Base-by-base conservation (phyloP, 2,113 vertebrate genomes). In the Nesospiza acunhae region DNA sequence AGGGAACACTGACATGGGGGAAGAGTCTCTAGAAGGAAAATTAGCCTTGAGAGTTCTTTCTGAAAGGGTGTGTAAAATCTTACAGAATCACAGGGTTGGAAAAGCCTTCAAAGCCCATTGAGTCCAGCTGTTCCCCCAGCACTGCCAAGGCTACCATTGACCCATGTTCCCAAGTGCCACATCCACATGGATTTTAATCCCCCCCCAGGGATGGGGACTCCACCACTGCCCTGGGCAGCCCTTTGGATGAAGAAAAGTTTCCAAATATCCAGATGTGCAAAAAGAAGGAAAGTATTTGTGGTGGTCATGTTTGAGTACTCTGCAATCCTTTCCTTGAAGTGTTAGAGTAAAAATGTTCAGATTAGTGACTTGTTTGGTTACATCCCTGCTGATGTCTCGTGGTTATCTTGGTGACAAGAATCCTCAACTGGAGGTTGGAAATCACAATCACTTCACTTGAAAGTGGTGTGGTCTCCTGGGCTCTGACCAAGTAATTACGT, bases 401-500 rank as follows among this genome's bases (percentile, higher is more conserved):
- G 37, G 53, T 35, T 81, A 30, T 88, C 66, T 66, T 1, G 0
- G 82, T 50, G 78, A 68, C 67, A 66, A 33, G 74, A 59, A 30
- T 30, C 7, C 66, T 49, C 9, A 84, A 39, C 24, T 49, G 26
- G 17, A 27, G 37, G 35, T 4, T 94, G 93, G 64, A 56, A 96
- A 67, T 68, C 44, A 24, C 67, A n/a, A 42, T 87, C 62, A 17
- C 55, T 93, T 93, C n/a, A 13, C 68, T 68, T 67, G 26, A 31
- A 78, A 76, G 47, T 59, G 63, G 44, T 33, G 33, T 10, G 26
- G 46, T 89, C 91, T 94, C 80, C 68, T 91, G 97, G 85, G 93
- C 64, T 75, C 79, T 68, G 86, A 73, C 88, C 95, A 78, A 89
- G 90, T 95, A 93, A 97, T 95, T 96, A 87, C 0, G 1, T 91